Conservation (phyloP, 2,888 invertebrate species). For the Clivina fossor region DNA sequence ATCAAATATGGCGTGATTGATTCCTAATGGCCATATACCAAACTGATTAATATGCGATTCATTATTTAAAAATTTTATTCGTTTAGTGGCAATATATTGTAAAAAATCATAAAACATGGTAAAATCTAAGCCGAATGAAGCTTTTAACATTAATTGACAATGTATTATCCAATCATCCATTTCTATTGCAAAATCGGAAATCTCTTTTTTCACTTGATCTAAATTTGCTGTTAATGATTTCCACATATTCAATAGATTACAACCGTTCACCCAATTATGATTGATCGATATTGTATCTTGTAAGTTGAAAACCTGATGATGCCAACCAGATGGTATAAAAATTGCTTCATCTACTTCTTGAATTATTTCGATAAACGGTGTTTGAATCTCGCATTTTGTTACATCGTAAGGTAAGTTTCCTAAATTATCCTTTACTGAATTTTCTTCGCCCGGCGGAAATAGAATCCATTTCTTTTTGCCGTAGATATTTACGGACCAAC, state of each 20-base stretch:
- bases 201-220: conserved; percentile 75
- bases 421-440: conserved; percentile 62
- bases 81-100: conserved; percentile 62
- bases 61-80: conserved; percentile 55
- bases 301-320: conserved; percentile 94
- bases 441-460: conserved; percentile 82
- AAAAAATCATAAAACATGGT: conserved; percentile 68
- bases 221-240: conserved; percentile 65
- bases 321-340: conserved; percentile 96
- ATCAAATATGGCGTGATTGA: conserved; percentile 56
- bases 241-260: conserved; percentile 79
- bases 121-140: conserved; percentile 77
- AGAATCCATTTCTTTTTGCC: conserved; percentile 91
- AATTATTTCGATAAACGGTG: conserved; percentile 64
- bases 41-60: conserved; percentile 46
- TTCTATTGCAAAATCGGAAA: conserved; percentile 73
- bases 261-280: conserved; percentile 96
- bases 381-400: conserved; percentile 47
- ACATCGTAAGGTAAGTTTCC: conserved; percentile 70
- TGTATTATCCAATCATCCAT: conserved; percentile 74
- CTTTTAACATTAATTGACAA: conserved; percentile 79
- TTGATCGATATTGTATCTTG: conserved; percentile 94
- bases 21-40: conserved; percentile 52
- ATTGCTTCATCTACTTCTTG: conserved; percentile 87
- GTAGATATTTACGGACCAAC: conserved; percentile 96